These are phyloP conservation scores for Nymphalis io DNA, from an alignment of 1,140 invertebrate species.

Conservation along the genomic window DNA sequence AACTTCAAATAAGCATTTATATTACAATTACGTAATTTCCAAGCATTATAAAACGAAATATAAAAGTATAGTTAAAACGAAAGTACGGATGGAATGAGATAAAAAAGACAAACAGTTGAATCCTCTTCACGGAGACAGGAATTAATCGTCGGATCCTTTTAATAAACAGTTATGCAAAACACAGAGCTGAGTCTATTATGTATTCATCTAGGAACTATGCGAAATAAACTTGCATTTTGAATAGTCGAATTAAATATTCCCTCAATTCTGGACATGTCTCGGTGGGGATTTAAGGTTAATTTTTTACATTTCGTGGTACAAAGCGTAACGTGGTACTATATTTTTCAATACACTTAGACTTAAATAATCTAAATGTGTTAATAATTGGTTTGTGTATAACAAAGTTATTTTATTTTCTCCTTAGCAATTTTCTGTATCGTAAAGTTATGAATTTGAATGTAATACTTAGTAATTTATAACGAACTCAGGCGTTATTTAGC, in stretches of 20 bases:
- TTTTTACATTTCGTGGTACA: neutral
- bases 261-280: constrained; percentile 28
- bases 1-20: too few relatives aligned
- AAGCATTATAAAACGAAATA: neutral
- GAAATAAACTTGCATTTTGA: constrained; percentile 24
- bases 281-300: constrained; percentile 3
- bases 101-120: constrained; percentile 3
- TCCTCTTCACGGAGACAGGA: constrained; percentile 12
- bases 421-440: too few relatives aligned
- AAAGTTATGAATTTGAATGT: too few relatives aligned
- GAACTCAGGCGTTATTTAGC: too few relatives aligned
- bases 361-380: too few relatives aligned
- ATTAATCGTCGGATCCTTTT: constrained; percentile 12
- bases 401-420: too few relatives aligned
- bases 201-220: constrained; percentile 27
- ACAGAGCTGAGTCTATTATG: constrained; percentile 27
- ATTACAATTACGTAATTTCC: neutral
- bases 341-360: neutral
- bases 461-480: too few relatives aligned
- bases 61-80: neutral
- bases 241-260: constrained; percentile 30
- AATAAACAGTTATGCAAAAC: constrained; percentile 34
- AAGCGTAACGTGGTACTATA: neutral
- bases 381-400: too few relatives aligned
- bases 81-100: neutral